A percentile compares a stretch with the other conserved stretches of the same genome.
Evolutionary conservation across 2,113 vertebrate genomes (phyloP).

Genomic region (Oophaga pumilio): DNA sequence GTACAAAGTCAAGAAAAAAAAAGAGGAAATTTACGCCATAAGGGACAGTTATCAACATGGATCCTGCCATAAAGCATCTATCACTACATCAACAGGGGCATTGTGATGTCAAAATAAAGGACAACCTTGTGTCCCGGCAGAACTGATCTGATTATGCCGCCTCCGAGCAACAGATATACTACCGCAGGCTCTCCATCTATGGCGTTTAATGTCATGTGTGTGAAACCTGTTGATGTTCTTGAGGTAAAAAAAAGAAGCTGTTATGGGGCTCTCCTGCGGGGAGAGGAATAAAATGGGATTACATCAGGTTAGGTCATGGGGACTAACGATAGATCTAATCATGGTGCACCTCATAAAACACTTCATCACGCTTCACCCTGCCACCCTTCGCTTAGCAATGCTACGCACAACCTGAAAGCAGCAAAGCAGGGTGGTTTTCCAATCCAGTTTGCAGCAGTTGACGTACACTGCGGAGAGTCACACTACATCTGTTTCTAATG

Average conservation of each 20-base stretch:
- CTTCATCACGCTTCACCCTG: conserved; percentile 12
- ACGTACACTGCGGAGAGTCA: neutral
- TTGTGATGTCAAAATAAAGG: conserved; percentile 2
- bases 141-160: neutral
- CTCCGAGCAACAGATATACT: neutral
- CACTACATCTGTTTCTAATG: neutral
- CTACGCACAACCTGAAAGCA: neutral
- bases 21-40: neutral
- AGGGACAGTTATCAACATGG: neutral
- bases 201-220: neutral
- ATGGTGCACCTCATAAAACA: conserved; percentile 46
- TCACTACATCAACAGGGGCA: neutral
- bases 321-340: conserved; percentile 21
- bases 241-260: neutral
- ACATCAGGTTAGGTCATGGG: conserved; percentile 33
- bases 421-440: neutral
- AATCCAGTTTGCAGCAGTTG: neutral
- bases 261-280: neutral
- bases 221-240: conserved; percentile 25
- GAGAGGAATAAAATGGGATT: conserved; percentile 15
- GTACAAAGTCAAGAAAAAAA: neutral
- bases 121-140: neutral
- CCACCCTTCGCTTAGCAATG: conserved; percentile 2
- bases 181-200: neutral
- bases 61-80: neutral